Base-by-base conservation (phyloP, 2,888 invertebrate genomes). In the Iphiclides podalirius region DNA sequence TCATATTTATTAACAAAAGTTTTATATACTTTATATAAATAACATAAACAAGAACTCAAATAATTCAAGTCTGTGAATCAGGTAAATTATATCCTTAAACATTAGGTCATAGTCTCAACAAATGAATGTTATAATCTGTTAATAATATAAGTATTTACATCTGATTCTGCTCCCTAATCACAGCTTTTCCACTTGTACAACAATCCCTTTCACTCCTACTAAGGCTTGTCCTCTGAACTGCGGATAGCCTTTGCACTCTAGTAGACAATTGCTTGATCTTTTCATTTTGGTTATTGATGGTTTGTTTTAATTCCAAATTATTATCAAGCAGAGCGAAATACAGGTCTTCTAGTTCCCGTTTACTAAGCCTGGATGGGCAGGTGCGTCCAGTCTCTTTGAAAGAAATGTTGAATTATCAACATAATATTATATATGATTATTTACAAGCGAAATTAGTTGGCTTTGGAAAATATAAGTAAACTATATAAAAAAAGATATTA, bases 271-370 rank as follows among this genome's bases (percentile, higher is more conserved):
- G 31, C 47, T 72, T 77, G 7, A 85, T 70, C 52, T 72, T 75
- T 1, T 93, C 93, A 47, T 90, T 90, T 58, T 93, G 93, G 23
- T 75, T 75, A 43, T 93, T 90, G 1, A 91, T 79, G 45, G 91
- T 87, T 64, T 90, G 91, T 63, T 94, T 94, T 37, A 94, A 68
- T 9, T 90, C 79, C 38, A 90, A 66, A 59, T 92, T 90, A 55
- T 91, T 92, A 38, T 93, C 92, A 45, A 91, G 75, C 35, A 93
- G 58, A 2, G 90, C 80, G 58, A 92, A 89, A 71, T 93, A 93
- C 20, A 91, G 84, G 67, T 94, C 93, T 67, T 94, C 93, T 37
- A 94, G 72, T 48, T 93, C 92, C 46, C 85, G 88, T 52, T 92
- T 90, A 54, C 88, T 90, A 58, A 93, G 79, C 68, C 92, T 91